Evolutionary conservation across 2,797 vertebrate genomes (phyloP), one percentile per base, ranked within the genome.

Genomic region (Ibycter americanus): DNA sequence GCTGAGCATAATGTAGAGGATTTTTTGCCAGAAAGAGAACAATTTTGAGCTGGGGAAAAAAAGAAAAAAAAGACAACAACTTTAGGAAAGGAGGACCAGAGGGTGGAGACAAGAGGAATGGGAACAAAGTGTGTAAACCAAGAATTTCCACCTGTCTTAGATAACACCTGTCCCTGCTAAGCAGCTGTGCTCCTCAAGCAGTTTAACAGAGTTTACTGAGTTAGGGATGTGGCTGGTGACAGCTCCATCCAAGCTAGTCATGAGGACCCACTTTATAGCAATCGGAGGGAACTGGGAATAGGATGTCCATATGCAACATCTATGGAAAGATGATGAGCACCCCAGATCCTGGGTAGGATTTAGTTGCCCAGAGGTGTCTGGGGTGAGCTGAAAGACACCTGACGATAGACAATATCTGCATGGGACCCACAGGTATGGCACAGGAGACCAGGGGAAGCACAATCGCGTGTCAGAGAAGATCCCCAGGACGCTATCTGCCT

Each of bases 391-490:
- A 82, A 88, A 51, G 34, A 70, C 31, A 36, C 11, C 5, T 11
- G 9, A 68, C 15, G 49, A 70, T n/a, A 27, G 23, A 67, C 0
- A 0, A 4, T 2, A 83, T 9, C 52, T 40, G 5, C n/a, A 27
- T 1, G 6, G 15, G 13, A 66, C 11, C 5, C 44, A 74, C 5
- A 61, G 15, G 61, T 18, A 15, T 0, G 1, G 36, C 36, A 76
- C 7, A 40, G 42, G 32, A 93, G 40, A 77, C 18, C 44, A 71
- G 11, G 7, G 9, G 9, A 63, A 79, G 19, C 46, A 42, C 3
- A 87, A 18, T 0, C 17, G 27, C 17, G 78, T 16, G 23, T 34
- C 59, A 58, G 63, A 62, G 27, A 80, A 42, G 25, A 63, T 27
- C 31, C 25, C 22, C 34, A 67, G 15, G 22, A 63, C 0, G 3